Evolutionary conservation across 2,888 invertebrate genomes (phyloP), one percentile per base, ranked within the genome.

Genomic region (Ophioninae sp.): DNA sequence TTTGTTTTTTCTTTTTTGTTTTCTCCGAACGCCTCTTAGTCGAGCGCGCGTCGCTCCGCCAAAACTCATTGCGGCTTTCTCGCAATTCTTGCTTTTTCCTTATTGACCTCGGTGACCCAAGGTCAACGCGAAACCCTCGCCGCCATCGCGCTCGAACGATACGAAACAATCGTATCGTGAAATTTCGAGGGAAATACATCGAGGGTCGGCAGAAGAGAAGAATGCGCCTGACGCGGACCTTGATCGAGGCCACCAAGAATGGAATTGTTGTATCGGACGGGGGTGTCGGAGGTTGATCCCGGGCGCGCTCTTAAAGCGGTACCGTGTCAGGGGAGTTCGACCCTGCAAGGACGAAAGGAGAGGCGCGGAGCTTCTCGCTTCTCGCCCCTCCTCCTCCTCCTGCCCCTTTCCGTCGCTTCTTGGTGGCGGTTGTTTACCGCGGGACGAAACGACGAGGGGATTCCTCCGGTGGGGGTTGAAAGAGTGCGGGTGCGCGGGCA

Each of bases 401-500:
- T 30, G n/a, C n/a, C n/a, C n/a, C 30, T 30, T 30, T 30, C 30
- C 30, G 3, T 2, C 1, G 3, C 30, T 30, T 3, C 30, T 30
- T 30, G 30, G 21, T 41, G 20, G 21, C 17, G 56, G 75, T 50
- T 56, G 69, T 69, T 17, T 59, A 44, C 30, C 37, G 39, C 39
- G 41, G 39, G 21, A 23, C 44, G 44, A 44, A 23, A 59, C 21
- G 20, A 2, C 6, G 23, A 59, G 61, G 65, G 74, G 68, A 78
- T 80, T 62, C 44, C 21, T 65, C 64, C 50, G 41, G 69, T 65
- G 84, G 82, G 84, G 85, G 78, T 70, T 79, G 83, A 82, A 69
- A 84, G 23, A 87, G 88, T 90, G 91, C 89, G 91, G 88, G 86
- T 90, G 89, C 89, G 91, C 89, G 88, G 68, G 86, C 62, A 50